Conservation (phyloP, 92 coral and sea anemone genomes). For the Plumapathes pennacea region DNA sequence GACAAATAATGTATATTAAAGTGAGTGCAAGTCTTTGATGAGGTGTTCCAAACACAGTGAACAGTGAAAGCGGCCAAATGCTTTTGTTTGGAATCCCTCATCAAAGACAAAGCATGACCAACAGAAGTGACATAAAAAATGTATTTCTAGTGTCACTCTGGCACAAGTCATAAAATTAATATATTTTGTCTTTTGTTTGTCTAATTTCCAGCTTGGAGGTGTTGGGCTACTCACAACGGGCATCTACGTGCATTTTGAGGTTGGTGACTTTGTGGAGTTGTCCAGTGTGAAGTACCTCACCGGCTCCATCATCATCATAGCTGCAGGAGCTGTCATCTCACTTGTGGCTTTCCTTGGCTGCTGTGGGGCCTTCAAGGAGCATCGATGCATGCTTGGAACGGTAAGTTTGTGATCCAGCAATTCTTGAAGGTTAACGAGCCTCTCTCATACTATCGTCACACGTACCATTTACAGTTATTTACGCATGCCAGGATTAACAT, state of each 20-base stretch:
- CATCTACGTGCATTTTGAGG: conserved; percentile 73
- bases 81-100: no score
- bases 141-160: no score
- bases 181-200: neutral
- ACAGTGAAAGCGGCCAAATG: no score
- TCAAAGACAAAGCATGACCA: no score
- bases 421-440: no score
- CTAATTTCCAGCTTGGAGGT: conserved; percentile 63
- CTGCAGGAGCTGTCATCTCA: conserved; percentile 79
- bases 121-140: no score
- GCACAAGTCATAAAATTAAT: neutral
- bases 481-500: no score
- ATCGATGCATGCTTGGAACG: conserved; percentile 73
- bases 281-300: conserved; percentile 71
- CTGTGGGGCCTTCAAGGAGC: conserved; percentile 91
- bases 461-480: no score
- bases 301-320: conserved; percentile 82
- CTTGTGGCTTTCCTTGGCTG: conserved; percentile 94
- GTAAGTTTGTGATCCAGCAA: conserved; percentile 39
- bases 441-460: no score
- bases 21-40: no score
- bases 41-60: no score
- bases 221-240: conserved; percentile 80
- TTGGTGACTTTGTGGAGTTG: conserved; percentile 66
- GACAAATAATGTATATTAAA: no score